Evolutionary conservation across 1,140 invertebrate genomes (phyloP).

Genomic region (Berghia stephanieae): DNA sequence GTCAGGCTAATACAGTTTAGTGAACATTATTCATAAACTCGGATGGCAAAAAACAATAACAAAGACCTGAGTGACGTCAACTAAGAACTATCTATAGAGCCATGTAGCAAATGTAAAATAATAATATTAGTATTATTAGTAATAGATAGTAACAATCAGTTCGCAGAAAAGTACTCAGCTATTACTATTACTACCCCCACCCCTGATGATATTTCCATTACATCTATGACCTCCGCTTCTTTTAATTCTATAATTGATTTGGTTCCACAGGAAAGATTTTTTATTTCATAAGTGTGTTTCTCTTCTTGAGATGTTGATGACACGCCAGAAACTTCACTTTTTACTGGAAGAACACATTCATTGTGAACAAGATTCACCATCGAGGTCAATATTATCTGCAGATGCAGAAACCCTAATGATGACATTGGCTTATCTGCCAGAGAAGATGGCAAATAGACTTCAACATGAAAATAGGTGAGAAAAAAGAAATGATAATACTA

Average conservation of each 20-base stretch:
- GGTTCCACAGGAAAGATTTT: constrained; percentile 15
- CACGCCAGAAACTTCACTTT: not conserved
- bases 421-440: constrained; percentile 38
- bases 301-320: constrained; percentile 18
- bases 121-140: no score
- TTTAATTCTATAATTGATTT: not conserved
- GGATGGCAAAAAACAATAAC: no score
- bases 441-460: constrained; percentile 3
- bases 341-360: constrained; percentile 1
- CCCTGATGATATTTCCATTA: not conserved
- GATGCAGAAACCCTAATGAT: constrained; percentile 21
- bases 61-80: no score
- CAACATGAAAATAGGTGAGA: constrained; percentile 26
- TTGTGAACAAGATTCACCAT: not conserved
- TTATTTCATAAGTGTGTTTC: constrained; percentile 22
- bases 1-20: no score
- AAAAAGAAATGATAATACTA: no score
- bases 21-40: no score
- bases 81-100: no score
- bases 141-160: no score
- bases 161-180: no score
- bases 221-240: not conserved
- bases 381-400: not conserved
- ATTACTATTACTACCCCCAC: no score
- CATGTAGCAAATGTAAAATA: no score